Evolutionary conservation across 2,113 vertebrate species (phyloP).

Genomic region (Oenanthe oenanthe): DNA sequence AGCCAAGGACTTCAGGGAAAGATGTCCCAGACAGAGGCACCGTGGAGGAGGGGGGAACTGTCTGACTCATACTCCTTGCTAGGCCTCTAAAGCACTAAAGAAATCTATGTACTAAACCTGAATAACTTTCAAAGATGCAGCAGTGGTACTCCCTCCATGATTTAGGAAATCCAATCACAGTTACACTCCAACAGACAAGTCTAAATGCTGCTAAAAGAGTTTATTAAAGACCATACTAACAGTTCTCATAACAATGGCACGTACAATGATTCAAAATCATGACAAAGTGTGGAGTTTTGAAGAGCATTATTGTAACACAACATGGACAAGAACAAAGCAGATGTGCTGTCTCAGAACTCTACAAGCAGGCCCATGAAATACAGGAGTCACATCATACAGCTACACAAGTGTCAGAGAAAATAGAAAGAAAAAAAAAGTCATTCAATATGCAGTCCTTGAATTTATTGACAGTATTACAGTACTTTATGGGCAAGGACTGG

Average conservation of each 20-base stretch:
- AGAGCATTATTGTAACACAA: constrained; percentile 6
- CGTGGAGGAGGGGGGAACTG: background rate
- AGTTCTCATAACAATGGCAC: constrained; percentile 74
- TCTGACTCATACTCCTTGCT: background rate
- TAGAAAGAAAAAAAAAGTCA: constrained; percentile 39
- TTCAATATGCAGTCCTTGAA: constrained; percentile 45
- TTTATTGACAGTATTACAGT: constrained; percentile 62
- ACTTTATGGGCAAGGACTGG: constrained; percentile 44
- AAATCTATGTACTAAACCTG: accelerated
- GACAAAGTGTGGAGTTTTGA: constrained; percentile 44
- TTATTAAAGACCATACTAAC: constrained; percentile 77
- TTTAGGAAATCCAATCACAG: background rate
- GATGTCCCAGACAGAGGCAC: background rate
- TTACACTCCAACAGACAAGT: background rate
- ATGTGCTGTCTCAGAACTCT: constrained; percentile 48
- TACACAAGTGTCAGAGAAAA: constrained; percentile 60
- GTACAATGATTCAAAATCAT: constrained; percentile 69
- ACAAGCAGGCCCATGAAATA: constrained; percentile 54
- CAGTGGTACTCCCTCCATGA: background rate
- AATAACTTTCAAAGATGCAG: background rate
- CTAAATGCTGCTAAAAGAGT: constrained; percentile 72
- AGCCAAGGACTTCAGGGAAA: background rate
- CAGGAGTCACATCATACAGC: constrained; percentile 49
- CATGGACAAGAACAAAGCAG: constrained; percentile 39
- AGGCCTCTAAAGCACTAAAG: background rate